Conservation (phyloP, 2,797 vertebrate genomes). For the Melanotaenia trifasciata region DNA sequence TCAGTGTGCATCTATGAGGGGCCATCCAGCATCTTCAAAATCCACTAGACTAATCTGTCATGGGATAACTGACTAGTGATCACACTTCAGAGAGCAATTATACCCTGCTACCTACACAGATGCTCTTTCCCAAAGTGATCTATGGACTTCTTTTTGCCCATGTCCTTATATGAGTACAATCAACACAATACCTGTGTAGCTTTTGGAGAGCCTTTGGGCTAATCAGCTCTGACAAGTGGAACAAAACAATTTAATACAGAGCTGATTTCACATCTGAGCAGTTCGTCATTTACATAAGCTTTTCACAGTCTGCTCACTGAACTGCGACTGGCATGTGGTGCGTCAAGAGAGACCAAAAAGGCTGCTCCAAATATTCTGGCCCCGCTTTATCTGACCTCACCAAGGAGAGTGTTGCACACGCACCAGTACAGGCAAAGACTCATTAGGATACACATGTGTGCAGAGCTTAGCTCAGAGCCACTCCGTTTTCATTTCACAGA, state of each 20-base stretch:
- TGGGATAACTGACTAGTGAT: slow-evolving; percentile 70
- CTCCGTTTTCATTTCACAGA: slow-evolving; percentile 43
- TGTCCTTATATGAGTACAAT: slow-evolving; percentile 65
- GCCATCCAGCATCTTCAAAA: slow-evolving; percentile 68
- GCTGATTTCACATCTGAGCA: slow-evolving; percentile 83
- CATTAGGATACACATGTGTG: slow-evolving; percentile 72
- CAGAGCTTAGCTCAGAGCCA: slow-evolving; percentile 49
- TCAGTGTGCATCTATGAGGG: slow-evolving; percentile 64
- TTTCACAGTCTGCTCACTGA: slow-evolving; percentile 81
- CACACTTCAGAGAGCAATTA: slow-evolving; percentile 77
- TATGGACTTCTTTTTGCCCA: slow-evolving; percentile 29
- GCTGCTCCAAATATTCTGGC: slow-evolving; percentile 73
- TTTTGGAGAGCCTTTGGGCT: slow-evolving; percentile 74
- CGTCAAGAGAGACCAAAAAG: slow-evolving; percentile 71
- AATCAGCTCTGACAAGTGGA: slow-evolving; percentile 85
- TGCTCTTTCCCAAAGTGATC: slow-evolving; percentile 67
- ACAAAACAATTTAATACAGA: slow-evolving; percentile 85
- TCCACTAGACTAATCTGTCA: slow-evolving; percentile 64
- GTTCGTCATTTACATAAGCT: slow-evolving; percentile 83
- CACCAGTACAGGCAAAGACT: slow-evolving; percentile 57
- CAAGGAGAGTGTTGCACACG: slow-evolving; percentile 70
- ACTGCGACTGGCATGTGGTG: slow-evolving; percentile 80
- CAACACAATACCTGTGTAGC: slow-evolving; percentile 80
- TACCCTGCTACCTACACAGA: slow-evolving; percentile 73
- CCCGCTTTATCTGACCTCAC: slow-evolving; percentile 74